Conservation (phyloP, 2,888 invertebrate species). For the Cantharis rustica region DNA sequence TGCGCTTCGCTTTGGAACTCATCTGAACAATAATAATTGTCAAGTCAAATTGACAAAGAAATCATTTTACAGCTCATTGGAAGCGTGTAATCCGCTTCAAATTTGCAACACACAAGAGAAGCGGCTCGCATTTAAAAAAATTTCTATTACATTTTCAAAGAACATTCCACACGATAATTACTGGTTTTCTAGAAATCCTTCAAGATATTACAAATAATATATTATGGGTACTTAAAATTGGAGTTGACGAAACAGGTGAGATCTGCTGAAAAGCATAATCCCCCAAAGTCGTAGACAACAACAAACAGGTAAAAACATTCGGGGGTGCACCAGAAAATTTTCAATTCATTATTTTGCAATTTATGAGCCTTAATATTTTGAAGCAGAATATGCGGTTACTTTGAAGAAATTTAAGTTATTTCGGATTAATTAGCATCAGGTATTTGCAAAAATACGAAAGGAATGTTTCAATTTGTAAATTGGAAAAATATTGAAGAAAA, state of each 20-base stretch:
- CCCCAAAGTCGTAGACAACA: not conserved
- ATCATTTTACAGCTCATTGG: slow-evolving; percentile 17
- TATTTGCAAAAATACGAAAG: not conserved
- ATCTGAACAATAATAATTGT: not conserved
- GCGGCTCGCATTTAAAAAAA: not conserved
- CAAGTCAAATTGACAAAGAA: not conserved
- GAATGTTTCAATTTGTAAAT: not conserved
- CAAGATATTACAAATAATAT: not conserved
- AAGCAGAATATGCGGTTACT: not conserved
- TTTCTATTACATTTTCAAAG: not conserved
- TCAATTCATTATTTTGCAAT: not conserved
- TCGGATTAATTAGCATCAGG: not conserved
- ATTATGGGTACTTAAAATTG: not conserved
- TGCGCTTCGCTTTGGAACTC: not conserved
- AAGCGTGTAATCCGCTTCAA: slow-evolving; percentile 5
- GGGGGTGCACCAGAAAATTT: not conserved
- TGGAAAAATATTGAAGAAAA: not conserved
- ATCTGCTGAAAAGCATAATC: not conserved
- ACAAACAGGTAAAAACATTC: not conserved
- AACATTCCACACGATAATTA: slow-evolving; percentile 17
- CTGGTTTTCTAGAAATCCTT: slow-evolving; percentile 1
- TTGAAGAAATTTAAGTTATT: not conserved
- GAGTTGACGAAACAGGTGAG: not conserved
- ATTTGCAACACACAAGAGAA: not conserved
- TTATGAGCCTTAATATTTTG: not conserved